phyloP scores from a whole-genome alignment of 2,888 invertebrate genomes.

The Phortica magna region DNA sequence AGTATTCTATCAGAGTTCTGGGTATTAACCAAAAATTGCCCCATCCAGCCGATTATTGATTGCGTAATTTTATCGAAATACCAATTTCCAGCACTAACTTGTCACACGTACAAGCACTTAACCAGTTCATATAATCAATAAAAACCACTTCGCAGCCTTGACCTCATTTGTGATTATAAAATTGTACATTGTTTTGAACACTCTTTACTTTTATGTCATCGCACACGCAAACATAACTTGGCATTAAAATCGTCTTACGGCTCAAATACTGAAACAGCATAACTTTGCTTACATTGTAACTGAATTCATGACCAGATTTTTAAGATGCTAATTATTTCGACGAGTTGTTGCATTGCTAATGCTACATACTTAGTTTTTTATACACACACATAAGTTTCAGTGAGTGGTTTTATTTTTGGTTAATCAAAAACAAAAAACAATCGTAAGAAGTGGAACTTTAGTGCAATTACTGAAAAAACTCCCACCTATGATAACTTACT shows the following conservation, averaged over 20 bases:
- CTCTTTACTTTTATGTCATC: conserved; percentile 53
- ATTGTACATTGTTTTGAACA: background rate
- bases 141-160: conserved; percentile 56
- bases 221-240: conserved; percentile 51
- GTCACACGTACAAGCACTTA: conserved; percentile 5
- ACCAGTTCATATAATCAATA: conserved; percentile 16
- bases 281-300: background rate
- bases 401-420: too few species aligned
- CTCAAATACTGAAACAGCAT: background rate
- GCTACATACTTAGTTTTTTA: too few species aligned
- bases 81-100: conserved; percentile 40
- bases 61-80: too few species aligned
- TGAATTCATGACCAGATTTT: conserved; percentile 16
- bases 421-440: too few species aligned
- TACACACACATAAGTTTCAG: too few species aligned
- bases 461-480: too few species aligned
- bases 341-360: background rate
- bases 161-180: conserved; percentile 55
- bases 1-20: too few species aligned
- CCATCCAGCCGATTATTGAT: too few species aligned
- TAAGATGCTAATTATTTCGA: conserved; percentile 20
- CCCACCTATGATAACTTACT: conserved; percentile 79
- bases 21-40: conserved; percentile 6
- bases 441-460: too few species aligned
- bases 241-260: background rate